Base-by-base conservation (phyloP, 2,888 invertebrate genomes). In the Thera britannica region DNA sequence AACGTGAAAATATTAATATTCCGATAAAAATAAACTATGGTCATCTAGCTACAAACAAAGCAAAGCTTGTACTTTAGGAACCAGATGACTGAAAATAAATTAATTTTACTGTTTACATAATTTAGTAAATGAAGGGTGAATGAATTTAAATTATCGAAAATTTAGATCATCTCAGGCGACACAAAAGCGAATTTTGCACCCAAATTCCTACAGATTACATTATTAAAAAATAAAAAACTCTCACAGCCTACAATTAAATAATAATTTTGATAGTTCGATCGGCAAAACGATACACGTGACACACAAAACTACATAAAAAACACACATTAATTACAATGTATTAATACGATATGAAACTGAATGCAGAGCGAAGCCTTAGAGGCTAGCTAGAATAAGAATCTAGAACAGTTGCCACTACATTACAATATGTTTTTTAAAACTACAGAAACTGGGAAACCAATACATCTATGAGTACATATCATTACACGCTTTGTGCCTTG, bases 181-280 rank as follows among this genome's bases (percentile, higher is more conserved):
- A 61, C 60, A 69, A 34, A 72, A 62, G 67, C 67, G 58, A 70
- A 63, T 58, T 72, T 65, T 35, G 71, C 59, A 72, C 62, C 62
- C 51, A 69, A 65, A 62, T 57, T 67, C 62, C 61, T 66, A 70
- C 35, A 56, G 65, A 67, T 69, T 48, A 62, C 41, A 34, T 65
- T 64, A 68, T 58, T 63, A 62, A 66, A 87, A 82, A 86, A 82
- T 85, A 89, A 87, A 76, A 83, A 87, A 87, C 82, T 83, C 81
- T 92, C 92, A 92, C 90, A 92, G 91, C 90, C 91, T 87, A 90
- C 90, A 89, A 80, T 77, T 83, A 88, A 86, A 82, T 79, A 68
- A 84, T 79, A 83, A 86, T 88, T 89, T 90, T 82, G 82, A 85
- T 77, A 81, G 76, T 80, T 79, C 74, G 78, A 77, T 74, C 73